Percentiles rank a stretch among this genome's conserved stretches.
These are phyloP conservation scores for Lumbricus terrestris DNA, from an alignment of 2,888 invertebrate species.

Conservation along the genomic window DNA sequence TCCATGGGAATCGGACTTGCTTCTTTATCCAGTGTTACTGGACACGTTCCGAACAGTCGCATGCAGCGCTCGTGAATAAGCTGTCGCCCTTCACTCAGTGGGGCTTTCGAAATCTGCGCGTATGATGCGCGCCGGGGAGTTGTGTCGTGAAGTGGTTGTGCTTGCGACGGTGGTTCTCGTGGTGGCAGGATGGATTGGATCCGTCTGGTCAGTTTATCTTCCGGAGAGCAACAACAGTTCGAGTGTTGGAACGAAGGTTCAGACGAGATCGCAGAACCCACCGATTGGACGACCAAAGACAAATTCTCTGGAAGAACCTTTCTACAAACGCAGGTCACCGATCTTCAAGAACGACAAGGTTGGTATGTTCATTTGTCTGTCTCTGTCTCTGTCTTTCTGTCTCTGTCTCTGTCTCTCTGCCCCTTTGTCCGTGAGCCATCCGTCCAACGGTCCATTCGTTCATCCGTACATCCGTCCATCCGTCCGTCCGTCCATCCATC, in stretches of 20 bases:
- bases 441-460: no score
- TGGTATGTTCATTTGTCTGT: neutral
- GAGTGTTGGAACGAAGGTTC: neutral
- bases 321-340: neutral
- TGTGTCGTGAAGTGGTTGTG: neutral
- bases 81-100: no score
- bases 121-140: neutral
- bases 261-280: neutral
- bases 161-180: neutral
- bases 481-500: no score
- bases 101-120: no score
- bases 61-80: no score
- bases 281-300: neutral
- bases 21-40: no score
- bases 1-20: no score
- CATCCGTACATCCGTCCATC: no score
- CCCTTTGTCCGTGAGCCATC: no score
- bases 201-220: neutral
- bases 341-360: slow-evolving; percentile 10
- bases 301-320: neutral
- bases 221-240: neutral
- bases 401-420: no score
- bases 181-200: neutral
- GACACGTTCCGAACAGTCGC: no score
- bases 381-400: no score